phyloP scores from a whole-genome alignment of 2,113 vertebrate species.

The Oxygymnocypris stewartii region DNA sequence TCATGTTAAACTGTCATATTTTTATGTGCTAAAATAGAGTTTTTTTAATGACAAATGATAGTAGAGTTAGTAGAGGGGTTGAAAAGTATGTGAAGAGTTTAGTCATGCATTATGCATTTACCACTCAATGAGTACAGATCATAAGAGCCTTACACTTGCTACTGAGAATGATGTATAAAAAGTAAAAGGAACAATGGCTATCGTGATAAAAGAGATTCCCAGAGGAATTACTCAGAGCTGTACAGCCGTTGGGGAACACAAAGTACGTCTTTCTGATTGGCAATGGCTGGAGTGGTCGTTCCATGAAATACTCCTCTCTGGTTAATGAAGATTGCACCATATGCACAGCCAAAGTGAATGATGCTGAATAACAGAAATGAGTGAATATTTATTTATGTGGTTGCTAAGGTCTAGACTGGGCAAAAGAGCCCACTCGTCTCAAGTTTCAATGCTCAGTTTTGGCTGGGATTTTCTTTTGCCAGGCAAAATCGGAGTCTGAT shows the following conservation, averaged over 20 bases:
- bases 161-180: no score
- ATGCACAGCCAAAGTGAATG: neutral
- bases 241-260: no score
- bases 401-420: neutral
- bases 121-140: no score
- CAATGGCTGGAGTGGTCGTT: neutral
- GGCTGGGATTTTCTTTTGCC: neutral
- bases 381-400: neutral
- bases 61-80: neutral
- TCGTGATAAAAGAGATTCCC: no score
- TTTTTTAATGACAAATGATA: neutral
- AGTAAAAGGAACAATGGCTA: no score
- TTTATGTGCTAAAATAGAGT: neutral
- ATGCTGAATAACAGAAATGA: neutral
- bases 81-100: no score
- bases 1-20: neutral
- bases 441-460: neutral
- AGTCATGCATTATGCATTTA: no score
- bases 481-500: no score
- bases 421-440: neutral
- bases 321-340: constrained; percentile 13
- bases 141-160: no score
- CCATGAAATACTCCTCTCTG: constrained; percentile 1
- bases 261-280: no score
- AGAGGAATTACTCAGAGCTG: no score